Evolutionary conservation across 23 tunicate species (phyloP).

Genomic region (Styela clava): DNA sequence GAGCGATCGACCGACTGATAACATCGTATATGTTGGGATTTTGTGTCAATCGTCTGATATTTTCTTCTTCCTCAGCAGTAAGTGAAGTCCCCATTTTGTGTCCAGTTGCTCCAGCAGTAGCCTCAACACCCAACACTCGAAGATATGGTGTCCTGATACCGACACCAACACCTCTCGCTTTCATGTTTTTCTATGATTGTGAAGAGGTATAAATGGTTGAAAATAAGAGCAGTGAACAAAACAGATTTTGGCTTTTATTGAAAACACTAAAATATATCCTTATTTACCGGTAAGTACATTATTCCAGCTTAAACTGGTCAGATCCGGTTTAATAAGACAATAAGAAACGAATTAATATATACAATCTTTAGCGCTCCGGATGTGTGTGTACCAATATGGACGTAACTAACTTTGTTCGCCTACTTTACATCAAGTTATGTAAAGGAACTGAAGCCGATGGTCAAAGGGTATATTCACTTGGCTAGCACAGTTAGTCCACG

Average conservation of each 20-base stretch:
- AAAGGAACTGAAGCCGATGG: too few species aligned
- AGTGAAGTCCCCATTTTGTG: constrained; percentile 48
- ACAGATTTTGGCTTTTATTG: background rate
- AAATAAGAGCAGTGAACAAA: background rate
- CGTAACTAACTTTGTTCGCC: too few species aligned
- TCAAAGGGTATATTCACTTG: too few species aligned
- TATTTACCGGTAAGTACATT: too few species aligned
- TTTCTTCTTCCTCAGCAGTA: constrained; percentile 87
- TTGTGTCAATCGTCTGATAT: constrained; percentile 72
- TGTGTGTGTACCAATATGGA: too few species aligned
- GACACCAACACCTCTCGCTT: constrained; percentile 32
- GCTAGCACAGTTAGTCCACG: too few species aligned
- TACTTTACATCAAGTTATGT: too few species aligned
- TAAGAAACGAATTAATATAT: too few species aligned
- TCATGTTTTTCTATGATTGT: background rate
- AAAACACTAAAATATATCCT: too few species aligned
- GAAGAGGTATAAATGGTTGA: background rate
- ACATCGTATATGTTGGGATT: constrained; percentile 83
- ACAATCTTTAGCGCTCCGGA: too few species aligned
- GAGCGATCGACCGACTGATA: constrained; percentile 91
- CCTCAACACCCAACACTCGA: constrained; percentile 94
- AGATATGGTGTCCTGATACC: constrained; percentile 82
- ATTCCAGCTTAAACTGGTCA: too few species aligned
- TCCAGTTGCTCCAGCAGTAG: constrained; percentile 93
- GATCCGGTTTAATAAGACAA: too few species aligned